Percentiles rank a stretch among this genome's conserved stretches.
phyloP scores from a whole-genome alignment of 2,797 vertebrate species.

The Semotilus atromaculatus region DNA sequence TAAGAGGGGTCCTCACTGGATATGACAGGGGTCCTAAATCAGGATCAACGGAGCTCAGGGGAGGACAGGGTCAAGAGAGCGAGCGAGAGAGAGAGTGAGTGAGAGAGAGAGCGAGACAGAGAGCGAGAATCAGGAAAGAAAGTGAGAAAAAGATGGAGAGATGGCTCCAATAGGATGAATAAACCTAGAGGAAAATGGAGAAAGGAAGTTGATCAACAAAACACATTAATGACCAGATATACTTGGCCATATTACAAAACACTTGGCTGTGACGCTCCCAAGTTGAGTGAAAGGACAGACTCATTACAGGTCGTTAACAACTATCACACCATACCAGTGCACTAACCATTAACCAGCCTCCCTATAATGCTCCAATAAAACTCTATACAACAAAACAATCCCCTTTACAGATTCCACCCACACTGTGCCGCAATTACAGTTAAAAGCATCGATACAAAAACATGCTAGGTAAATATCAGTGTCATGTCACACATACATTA shows the following conservation, averaged over 20 bases:
- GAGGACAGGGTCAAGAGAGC: slow-evolving; percentile 60
- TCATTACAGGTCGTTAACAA: slow-evolving; percentile 5
- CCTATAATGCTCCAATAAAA: slow-evolving; percentile 1
- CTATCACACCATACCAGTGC: slow-evolving; percentile 1
- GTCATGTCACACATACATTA: neutral
- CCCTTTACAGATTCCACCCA: slow-evolving; percentile 23
- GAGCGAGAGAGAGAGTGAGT: slow-evolving; percentile 45
- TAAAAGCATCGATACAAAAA: slow-evolving; percentile 27
- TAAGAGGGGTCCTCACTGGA: slow-evolving; percentile 19
- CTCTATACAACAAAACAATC: neutral
- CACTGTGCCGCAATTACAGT: slow-evolving; percentile 23
- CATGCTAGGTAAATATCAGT: neutral
- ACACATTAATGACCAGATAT: neutral
- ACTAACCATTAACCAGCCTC: slow-evolving; percentile 29
- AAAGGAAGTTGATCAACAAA: neutral
- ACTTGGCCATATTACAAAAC: neutral
- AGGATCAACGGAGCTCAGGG: slow-evolving; percentile 44
- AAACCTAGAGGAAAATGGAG: slow-evolving; percentile 21
- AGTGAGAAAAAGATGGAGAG: slow-evolving; percentile 45
- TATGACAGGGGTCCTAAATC: slow-evolving; percentile 9
- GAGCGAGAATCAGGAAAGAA: slow-evolving; percentile 54
- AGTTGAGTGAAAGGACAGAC: slow-evolving; percentile 14
- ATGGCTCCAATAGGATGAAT: neutral
- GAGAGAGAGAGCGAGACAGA: neutral
- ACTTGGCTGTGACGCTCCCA: neutral